Percentiles rank a stretch among this genome's conserved stretches.
phyloP scores from a whole-genome alignment of 2,888 invertebrate species.

The Oeneis ivallda region DNA sequence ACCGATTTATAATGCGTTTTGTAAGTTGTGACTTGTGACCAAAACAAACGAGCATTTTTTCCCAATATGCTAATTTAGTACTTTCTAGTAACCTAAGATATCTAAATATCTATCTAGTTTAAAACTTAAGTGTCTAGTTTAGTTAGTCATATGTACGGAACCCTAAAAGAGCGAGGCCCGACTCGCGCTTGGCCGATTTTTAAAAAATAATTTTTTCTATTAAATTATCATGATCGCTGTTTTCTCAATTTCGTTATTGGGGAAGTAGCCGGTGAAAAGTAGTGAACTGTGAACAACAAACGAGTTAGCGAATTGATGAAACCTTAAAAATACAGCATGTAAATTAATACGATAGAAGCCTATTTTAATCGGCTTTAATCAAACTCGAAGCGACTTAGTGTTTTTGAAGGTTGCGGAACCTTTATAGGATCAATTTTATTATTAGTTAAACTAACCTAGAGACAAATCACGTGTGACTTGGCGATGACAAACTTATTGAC shows the following conservation, averaged over 20 bases:
- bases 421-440: background rate
- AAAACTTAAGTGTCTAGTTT: too few relatives aligned
- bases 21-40: too few relatives aligned
- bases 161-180: too few relatives aligned
- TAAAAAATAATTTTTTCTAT: too few relatives aligned
- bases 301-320: constrained; percentile 28
- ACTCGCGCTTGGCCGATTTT: too few relatives aligned
- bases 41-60: too few relatives aligned
- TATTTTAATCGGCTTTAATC: constrained; percentile 26
- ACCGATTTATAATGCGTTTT: too few relatives aligned
- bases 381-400: constrained; percentile 7
- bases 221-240: too few relatives aligned
- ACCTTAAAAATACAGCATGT: constrained; percentile 28
- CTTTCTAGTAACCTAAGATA: too few relatives aligned
- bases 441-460: background rate
- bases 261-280: background rate
- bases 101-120: too few relatives aligned
- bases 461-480: background rate
- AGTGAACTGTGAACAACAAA: constrained; percentile 7
- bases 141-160: too few relatives aligned
- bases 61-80: too few relatives aligned
- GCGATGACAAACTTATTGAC: background rate
- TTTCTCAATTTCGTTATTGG: background rate
- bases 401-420: constrained; percentile 12
- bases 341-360: constrained; percentile 31